phyloP scores from a whole-genome alignment of 2,797 vertebrate genomes.

The Malacoraja senta region DNA sequence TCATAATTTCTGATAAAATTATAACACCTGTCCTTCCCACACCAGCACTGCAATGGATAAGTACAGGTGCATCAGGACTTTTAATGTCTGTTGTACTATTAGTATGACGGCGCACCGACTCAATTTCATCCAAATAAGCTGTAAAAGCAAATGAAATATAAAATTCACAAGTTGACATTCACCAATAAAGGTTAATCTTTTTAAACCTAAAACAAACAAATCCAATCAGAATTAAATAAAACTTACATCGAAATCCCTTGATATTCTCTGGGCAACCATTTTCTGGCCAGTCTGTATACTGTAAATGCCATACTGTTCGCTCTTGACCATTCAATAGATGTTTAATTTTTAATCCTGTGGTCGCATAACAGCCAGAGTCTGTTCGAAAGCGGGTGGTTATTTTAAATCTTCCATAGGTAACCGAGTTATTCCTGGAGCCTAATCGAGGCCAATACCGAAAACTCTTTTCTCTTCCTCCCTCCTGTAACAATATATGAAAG shows the following conservation, averaged over 20 bases:
- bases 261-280: conserved; percentile 93
- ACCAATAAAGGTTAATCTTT: neutral
- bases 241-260: conserved; percentile 89
- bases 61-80: conserved; percentile 70
- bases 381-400: conserved; percentile 95
- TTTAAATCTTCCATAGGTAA: conserved; percentile 91
- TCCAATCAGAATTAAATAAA: conserved; percentile 14
- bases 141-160: conserved; percentile 39
- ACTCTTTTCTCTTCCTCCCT: conserved; percentile 88
- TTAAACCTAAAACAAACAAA: conserved; percentile 40
- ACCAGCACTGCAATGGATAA: conserved; percentile 93
- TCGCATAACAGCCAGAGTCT: conserved; percentile 94
- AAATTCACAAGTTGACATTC: neutral
- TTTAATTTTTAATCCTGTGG: conserved; percentile 91
- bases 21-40: conserved; percentile 89
- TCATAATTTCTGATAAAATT: conserved; percentile 90
- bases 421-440: conserved; percentile 87
- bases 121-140: conserved; percentile 96
- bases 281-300: conserved; percentile 97
- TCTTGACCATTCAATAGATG: conserved; percentile 89
- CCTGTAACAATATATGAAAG: conserved; percentile 55
- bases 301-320: conserved; percentile 91
- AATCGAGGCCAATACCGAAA: conserved; percentile 94
- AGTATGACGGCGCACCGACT: conserved; percentile 91
- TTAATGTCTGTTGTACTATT: conserved; percentile 82